Percentiles rank a stretch among this genome's conserved stretches.
phyloP scores from a whole-genome alignment of 2,888 invertebrate genomes.

The Thelaira solivaga region DNA sequence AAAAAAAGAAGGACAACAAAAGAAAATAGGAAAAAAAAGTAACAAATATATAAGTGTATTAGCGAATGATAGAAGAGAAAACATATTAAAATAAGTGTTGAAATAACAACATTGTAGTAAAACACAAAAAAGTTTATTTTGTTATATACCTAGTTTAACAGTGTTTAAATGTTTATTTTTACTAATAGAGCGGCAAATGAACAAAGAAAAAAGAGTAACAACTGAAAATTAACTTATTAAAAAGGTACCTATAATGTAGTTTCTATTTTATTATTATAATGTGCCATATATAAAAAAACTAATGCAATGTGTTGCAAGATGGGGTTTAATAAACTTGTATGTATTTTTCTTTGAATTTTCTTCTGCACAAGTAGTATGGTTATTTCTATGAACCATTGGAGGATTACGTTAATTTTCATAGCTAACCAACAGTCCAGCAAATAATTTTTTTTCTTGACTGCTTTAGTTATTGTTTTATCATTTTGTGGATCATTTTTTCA shows the following conservation, averaged over 20 bases:
- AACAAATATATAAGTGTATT: constrained; percentile 41
- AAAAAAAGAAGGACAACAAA: constrained; percentile 35
- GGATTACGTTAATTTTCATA: constrained; percentile 53
- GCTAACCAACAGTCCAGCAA: constrained; percentile 17
- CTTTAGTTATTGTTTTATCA: background rate
- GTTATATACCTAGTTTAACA: constrained; percentile 36
- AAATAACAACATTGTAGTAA: constrained; percentile 40
- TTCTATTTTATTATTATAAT: background rate
- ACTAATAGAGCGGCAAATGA: constrained; percentile 36
- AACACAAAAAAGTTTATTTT: constrained; percentile 41
- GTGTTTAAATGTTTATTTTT: constrained; percentile 44
- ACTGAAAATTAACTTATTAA: background rate
- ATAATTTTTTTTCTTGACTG: constrained; percentile 3
- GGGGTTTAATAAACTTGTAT: constrained; percentile 44
- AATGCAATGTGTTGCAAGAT: background rate
- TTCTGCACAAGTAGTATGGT: constrained; percentile 9
- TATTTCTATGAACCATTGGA: constrained; percentile 25
- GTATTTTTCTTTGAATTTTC: constrained; percentile 7
- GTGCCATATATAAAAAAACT: background rate
- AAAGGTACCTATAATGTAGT: too few relatives aligned
- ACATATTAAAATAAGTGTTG: constrained; percentile 25
- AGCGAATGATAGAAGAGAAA: constrained; percentile 15
- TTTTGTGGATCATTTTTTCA: constrained; percentile 16
- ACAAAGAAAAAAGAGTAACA: background rate
- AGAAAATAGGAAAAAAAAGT: constrained; percentile 46